Percentiles rank a stretch among this genome's conserved stretches.
Evolutionary conservation across 2,113 vertebrate species (phyloP).

Genomic region (Chamaea fasciata): DNA sequence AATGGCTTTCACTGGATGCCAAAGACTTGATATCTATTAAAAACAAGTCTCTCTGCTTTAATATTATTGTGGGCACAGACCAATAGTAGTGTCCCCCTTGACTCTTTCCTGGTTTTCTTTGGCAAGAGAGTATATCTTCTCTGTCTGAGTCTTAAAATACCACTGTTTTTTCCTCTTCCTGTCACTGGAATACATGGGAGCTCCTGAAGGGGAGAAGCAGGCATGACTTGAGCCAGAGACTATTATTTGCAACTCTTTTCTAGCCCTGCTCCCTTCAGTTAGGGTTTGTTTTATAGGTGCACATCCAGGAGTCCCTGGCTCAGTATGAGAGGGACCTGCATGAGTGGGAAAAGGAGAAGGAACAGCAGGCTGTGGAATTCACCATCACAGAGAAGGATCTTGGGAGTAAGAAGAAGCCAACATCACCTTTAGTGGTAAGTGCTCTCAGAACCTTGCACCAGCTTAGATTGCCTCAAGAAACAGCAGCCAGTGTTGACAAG

Average conservation of each 20-base stretch:
- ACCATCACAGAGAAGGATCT: conserved; percentile 77
- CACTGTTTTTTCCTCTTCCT: background rate
- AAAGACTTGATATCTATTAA: background rate
- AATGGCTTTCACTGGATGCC: background rate
- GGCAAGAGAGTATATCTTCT: background rate
- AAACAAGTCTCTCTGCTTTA: background rate
- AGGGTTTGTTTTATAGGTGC: conserved; percentile 65
- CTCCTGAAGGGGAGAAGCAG: background rate
- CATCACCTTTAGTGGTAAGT: background rate
- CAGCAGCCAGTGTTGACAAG: background rate
- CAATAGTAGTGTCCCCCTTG: background rate
- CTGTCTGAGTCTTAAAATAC: background rate
- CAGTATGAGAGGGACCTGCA: conserved; percentile 69
- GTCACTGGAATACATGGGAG: background rate
- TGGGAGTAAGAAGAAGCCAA: background rate
- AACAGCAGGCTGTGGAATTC: conserved; percentile 77
- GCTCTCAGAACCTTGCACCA: background rate
- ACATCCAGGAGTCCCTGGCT: conserved; percentile 59
- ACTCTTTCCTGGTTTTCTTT: background rate
- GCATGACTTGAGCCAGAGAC: background rate
- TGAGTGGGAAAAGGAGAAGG: conserved; percentile 74
- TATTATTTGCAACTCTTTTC: background rate
- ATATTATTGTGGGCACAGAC: background rate
- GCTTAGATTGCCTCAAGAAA: background rate
- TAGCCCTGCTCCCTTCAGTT: background rate